Base-by-base conservation (phyloP, 1,140 invertebrate species). In the Ditylenchus dipsaci region DNA sequence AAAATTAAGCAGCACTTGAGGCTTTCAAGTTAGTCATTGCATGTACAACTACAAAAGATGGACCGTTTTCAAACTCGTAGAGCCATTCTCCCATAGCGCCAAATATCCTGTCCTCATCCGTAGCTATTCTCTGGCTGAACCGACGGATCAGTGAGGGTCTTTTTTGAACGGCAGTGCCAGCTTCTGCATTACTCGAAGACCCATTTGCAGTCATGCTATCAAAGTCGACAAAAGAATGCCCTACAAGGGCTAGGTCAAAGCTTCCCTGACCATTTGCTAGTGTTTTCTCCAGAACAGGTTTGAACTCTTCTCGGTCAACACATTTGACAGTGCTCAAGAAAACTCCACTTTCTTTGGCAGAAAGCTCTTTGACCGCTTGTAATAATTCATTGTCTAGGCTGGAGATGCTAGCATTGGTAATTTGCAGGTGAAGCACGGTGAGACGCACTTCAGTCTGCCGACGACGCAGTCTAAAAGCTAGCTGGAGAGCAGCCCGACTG, bases 351-450 rank as follows among this genome's bases (percentile, higher is more conserved):
- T 21, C 23, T 53, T 53, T 53, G n/a, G 49, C 42, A 7, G 59
- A 19, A 7, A 61, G 27, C 1, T 30, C 27, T 17, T 43, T 61
- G 29, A 29, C 59, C 3, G 59, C 42, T n/a, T 61, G 59, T n/a
- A 61, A 15, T 3, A 61, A 17, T 47, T 19, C 19, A 43, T 27
- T 61, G 59, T 61, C 59, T 17, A 33, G 27, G 47, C n/a, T 47
- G 29, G n/a, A 21, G 15, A 38, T 11, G 33, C 33, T 38, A 11
- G 11, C 53, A 23, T 43, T n/a, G n/a, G 29, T 27, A 5, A 43
- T 61, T 19, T 61, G 59, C 59, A 61, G 26, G 27, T 61, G 59
- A 27, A 61, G n/a, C 3, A 61, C 19, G 1, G 59, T 61, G 29
- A 61, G 59, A 30, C n/a, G 59, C n/a, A 61, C 27, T n/a, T 43